Percentiles rank a stretch among this genome's conserved stretches.
Conservation (phyloP, 1,140 invertebrate species). For the Coenobita brevimanus region DNA sequence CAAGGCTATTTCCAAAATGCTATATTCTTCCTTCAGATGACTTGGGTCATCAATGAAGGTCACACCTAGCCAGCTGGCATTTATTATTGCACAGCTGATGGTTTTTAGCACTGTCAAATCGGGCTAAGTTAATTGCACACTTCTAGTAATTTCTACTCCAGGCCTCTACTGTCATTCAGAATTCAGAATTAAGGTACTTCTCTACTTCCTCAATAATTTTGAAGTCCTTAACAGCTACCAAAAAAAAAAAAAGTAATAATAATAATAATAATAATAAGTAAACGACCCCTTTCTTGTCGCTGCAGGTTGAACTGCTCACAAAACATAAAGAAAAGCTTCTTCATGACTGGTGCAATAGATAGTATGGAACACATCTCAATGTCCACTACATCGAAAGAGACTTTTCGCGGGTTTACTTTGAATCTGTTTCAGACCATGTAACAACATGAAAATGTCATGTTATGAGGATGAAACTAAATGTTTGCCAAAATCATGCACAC, state of each 20-base stretch:
- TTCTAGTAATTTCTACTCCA: too few relatives aligned
- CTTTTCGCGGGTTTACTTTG: not conserved
- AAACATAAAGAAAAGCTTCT: constrained; percentile 8
- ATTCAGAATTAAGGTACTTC: not conserved
- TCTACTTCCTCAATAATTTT: not conserved
- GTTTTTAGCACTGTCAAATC: too few relatives aligned
- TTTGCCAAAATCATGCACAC: constrained; percentile 20
- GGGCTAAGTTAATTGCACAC: too few relatives aligned
- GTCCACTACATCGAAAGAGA: constrained; percentile 2
- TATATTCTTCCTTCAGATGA: too few relatives aligned
- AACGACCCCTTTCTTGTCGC: not conserved
- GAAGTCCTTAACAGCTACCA: too few relatives aligned
- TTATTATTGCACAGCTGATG: too few relatives aligned
- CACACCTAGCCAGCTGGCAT: too few relatives aligned
- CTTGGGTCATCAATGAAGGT: too few relatives aligned
- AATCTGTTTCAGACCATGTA: not conserved
- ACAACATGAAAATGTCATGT: not conserved
- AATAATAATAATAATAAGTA: not conserved
- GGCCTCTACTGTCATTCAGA: constrained; percentile 7
- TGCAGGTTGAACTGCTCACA: not conserved
- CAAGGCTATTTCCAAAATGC: too few relatives aligned
- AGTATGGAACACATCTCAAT: not conserved
- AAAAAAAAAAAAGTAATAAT: too few relatives aligned
- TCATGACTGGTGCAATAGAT: constrained; percentile 14
- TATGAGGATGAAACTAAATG: not conserved